Percentiles rank a stretch among this genome's conserved stretches.
phyloP scores from a whole-genome alignment of 1,140 invertebrate species.

The Euglossa dilemma region DNA sequence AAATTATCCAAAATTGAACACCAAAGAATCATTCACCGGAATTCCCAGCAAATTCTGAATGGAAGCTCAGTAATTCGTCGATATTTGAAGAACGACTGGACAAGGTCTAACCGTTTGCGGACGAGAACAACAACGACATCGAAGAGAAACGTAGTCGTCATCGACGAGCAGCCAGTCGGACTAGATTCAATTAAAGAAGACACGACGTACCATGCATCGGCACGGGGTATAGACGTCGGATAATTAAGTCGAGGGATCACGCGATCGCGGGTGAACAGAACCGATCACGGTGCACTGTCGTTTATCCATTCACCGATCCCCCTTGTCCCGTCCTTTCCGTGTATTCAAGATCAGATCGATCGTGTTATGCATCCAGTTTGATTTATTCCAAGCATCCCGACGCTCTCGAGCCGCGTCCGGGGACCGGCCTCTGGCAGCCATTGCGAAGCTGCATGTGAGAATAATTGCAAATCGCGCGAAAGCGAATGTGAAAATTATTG shows the following conservation, averaged over 20 bases:
- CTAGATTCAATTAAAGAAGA: slow-evolving; percentile 43
- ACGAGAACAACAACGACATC: background rate
- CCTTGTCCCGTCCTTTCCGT: background rate
- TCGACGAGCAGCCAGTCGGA: background rate
- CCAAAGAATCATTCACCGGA: too few relatives aligned
- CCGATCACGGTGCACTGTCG: slow-evolving; percentile 10
- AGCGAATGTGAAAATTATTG: background rate
- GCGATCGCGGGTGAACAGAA: slow-evolving; percentile 33
- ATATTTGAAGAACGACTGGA: background rate
- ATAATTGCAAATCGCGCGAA: background rate
- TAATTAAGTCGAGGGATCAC: slow-evolving; percentile 45
- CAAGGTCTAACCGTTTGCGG: background rate
- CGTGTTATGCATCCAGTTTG: background rate
- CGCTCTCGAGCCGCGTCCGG: background rate
- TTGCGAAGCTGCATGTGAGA: too few relatives aligned
- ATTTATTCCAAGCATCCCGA: background rate
- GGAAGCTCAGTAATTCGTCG: too few relatives aligned
- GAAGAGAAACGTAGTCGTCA: background rate
- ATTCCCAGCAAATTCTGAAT: too few relatives aligned
- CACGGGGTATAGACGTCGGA: background rate
- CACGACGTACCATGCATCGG: slow-evolving; percentile 12
- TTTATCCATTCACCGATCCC: slow-evolving; percentile 5
- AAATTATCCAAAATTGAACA: too few relatives aligned
- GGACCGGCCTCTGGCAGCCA: too few relatives aligned
- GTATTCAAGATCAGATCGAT: background rate